Conservation (phyloP, 35 echinoderm and acorn worm genomes). For the Ophiothrix spiculata region DNA sequence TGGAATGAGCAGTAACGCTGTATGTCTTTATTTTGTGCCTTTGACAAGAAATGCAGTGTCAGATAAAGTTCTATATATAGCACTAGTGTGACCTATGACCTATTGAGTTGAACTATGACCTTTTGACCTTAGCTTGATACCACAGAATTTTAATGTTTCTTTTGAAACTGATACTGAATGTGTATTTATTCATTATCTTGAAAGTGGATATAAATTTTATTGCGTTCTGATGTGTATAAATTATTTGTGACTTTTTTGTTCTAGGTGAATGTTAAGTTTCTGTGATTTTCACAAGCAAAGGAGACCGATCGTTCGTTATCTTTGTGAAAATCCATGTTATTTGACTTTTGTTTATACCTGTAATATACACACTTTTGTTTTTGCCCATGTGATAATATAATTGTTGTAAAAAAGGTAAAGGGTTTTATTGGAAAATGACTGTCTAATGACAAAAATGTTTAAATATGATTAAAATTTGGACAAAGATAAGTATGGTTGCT, state of each 20-base stretch:
- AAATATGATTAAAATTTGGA: not conserved
- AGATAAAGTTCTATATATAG: not conserved
- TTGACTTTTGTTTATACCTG: not conserved
- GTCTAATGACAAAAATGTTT: not conserved
- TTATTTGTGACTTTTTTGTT: not conserved
- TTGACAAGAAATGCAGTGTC: conserved; percentile 5
- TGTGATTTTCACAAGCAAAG: not conserved
- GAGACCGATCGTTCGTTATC: too few relatives aligned
- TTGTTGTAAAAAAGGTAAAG: not conserved
- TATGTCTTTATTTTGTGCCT: conserved; percentile 10
- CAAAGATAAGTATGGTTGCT: not conserved
- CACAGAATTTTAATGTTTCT: conserved; percentile 1
- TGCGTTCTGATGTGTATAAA: conserved; percentile 10
- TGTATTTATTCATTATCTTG: not conserved
- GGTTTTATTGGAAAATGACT: not conserved
- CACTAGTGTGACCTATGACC: conserved; percentile 4
- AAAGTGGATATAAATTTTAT: not conserved
- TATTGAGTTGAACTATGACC: not conserved
- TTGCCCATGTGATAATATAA: not conserved
- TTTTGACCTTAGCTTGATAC: not conserved
- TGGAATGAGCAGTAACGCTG: not conserved
- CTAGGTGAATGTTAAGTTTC: not conserved
- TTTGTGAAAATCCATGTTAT: not conserved
- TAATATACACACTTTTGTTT: not conserved
- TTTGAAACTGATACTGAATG: not conserved